A percentile compares a stretch with the other conserved stretches of the same genome.
These are phyloP conservation scores for Drosophila parabipectinata DNA, from an alignment of 1,140 invertebrate genomes.

Conservation along the genomic window DNA sequence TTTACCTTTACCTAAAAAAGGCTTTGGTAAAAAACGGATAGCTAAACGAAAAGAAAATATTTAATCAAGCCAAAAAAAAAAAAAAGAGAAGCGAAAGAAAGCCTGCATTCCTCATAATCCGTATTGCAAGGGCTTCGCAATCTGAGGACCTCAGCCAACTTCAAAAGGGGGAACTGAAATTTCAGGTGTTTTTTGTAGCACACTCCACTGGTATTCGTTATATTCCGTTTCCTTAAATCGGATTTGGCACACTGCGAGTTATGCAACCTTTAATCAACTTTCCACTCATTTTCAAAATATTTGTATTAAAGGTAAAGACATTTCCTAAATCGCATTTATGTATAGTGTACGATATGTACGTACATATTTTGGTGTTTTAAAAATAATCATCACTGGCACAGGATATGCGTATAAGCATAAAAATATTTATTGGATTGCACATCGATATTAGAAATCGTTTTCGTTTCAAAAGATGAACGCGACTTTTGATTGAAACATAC, in stretches of 20 bases:
- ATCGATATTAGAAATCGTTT: slow-evolving; percentile 7
- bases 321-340: not conserved
- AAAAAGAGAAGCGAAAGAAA: not conserved
- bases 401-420: slow-evolving; percentile 16
- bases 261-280: slow-evolving; percentile 34
- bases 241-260: slow-evolving; percentile 13
- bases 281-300: slow-evolving; percentile 22
- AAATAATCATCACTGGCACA: slow-evolving; percentile 33
- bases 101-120: slow-evolving; percentile 29
- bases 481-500: slow-evolving; percentile 40
- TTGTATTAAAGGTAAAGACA: slow-evolving; percentile 1
- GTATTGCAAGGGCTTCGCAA: slow-evolving; percentile 11
- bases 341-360: slow-evolving; percentile 12
- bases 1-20: not conserved
- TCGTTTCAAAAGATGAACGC: slow-evolving; percentile 26
- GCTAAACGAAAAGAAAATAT: not conserved
- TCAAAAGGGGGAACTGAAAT: not conserved
- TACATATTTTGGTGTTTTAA: slow-evolving; percentile 34
- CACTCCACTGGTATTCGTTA: slow-evolving; percentile 19
- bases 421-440: slow-evolving; percentile 27
- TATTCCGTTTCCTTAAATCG: slow-evolving; percentile 1
- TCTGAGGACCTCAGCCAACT: slow-evolving; percentile 11
- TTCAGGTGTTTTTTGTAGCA: slow-evolving; percentile 4
- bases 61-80: slow-evolving; percentile 1
- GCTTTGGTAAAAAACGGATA: not conserved